Base-by-base conservation (phyloP, 2,797 vertebrate genomes). In the Bradypodion ventrale region DNA sequence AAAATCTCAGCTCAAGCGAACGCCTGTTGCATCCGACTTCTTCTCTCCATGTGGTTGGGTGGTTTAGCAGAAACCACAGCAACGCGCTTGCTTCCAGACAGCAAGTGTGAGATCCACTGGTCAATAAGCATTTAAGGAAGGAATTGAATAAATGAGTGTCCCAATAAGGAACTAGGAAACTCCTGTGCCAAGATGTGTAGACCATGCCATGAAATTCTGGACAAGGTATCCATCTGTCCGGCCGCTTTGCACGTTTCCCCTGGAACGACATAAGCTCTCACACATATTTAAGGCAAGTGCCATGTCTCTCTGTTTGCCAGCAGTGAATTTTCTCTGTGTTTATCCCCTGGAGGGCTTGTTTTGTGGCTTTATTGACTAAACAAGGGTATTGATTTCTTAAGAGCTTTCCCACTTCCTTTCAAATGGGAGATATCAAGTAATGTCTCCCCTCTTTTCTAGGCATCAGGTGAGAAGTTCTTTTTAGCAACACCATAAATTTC, bases 341-440 rank as follows among this genome's bases (percentile, higher is more conserved):
- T 89, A 91, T 93, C 87, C 94, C 93, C 92, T 89, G 84, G 90
- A 93, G 93, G 92, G 84, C 78, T 88, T 93, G 94, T 94, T 91
- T 88, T 85, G 81, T 91, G 92, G 88, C 94, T 96, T 97, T 97
- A 98, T 98, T 97, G 97, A 97, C 97, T 95, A 95, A 95, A 93
- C 92, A 94, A 89, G 89, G 81, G 86, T 92, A 96, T 98, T 94
- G 97, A 98, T 98, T 95, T 94, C 91, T 95, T 96, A 96, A 98
- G 97, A 98, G 97, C 96, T 96, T 96, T 93, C 95, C 94, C 90
- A 90, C 95, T 91, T 95, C 91, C 93, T 92, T 85, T 94, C 94
- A 90, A 87, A 94, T 91, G 93, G 95, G 91, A 95, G 95, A 93
- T 93, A 92, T 89, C 92, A n/a, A n/a, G 90, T 91, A 93, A 85